These are phyloP conservation scores for Intellagama lesueurii DNA, from an alignment of 2,797 vertebrate species.

Conservation along the genomic window DNA sequence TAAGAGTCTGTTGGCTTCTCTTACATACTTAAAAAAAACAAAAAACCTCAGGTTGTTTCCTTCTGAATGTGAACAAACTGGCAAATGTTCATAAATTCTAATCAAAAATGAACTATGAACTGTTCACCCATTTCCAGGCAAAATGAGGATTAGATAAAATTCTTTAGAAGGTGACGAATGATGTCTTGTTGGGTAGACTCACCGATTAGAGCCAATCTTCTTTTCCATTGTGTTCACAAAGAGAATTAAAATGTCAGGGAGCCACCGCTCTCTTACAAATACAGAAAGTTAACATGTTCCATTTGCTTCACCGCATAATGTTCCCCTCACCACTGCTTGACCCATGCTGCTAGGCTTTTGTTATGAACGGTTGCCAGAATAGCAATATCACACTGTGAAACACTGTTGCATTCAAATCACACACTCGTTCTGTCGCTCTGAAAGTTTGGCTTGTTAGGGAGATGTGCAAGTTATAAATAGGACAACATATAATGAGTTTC, in stretches of 20 bases:
- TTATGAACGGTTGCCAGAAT: constrained; percentile 70
- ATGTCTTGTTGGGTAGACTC: constrained; percentile 18
- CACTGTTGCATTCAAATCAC: constrained; percentile 74
- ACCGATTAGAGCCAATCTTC: background rate
- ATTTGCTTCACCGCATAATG: constrained; percentile 44
- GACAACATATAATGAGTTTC: constrained; percentile 61
- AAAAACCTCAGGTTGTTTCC: too few species aligned
- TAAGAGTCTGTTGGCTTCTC: too few species aligned
- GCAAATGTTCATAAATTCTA: too few species aligned
- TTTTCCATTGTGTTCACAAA: constrained; percentile 29
- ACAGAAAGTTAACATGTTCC: constrained; percentile 48
- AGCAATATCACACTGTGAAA: constrained; percentile 63
- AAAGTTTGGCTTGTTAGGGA: constrained; percentile 63
- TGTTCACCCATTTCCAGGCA: too few species aligned
- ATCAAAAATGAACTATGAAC: too few species aligned
- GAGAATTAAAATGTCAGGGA: background rate
- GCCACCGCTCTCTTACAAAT: constrained; percentile 21
- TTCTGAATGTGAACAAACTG: too few species aligned
- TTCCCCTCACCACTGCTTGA: constrained; percentile 48
- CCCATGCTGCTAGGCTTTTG: constrained; percentile 70
- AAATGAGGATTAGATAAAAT: constrained; percentile 1
- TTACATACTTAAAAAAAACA: too few species aligned
- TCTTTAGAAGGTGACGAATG: constrained; percentile 24
- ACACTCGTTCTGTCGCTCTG: constrained; percentile 55
- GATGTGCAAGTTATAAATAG: constrained; percentile 78